These are phyloP conservation scores for Hirtodrosophila trivittata DNA, from an alignment of 2,888 invertebrate species.

Conservation along the genomic window DNA sequence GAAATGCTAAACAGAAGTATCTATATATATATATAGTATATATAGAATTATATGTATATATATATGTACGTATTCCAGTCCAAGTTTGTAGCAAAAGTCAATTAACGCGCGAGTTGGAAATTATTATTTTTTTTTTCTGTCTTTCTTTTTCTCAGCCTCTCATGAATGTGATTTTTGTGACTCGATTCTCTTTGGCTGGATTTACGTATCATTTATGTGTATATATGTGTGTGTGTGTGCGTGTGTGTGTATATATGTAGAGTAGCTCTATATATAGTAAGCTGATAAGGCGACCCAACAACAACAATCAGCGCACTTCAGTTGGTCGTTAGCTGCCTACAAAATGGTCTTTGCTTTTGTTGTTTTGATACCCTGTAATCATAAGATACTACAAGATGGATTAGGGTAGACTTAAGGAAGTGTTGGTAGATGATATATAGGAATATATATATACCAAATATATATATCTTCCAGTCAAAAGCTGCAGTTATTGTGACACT, in stretches of 20 bases:
- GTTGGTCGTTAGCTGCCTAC: conserved; percentile 10
- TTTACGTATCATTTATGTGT: conserved; percentile 30
- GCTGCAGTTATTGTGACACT: too few species aligned
- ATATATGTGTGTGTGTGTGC: conserved; percentile 3
- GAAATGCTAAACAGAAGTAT: conserved; percentile 10
- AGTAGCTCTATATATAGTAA: conserved; percentile 7
- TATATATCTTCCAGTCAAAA: too few species aligned
- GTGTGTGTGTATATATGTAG: conserved; percentile 2
- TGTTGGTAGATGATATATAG: too few species aligned
- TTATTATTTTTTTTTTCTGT: not conserved
- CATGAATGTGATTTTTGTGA: too few species aligned
- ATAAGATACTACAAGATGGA: not conserved
- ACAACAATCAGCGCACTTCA: conserved; percentile 51
- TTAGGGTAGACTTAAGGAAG: not conserved
- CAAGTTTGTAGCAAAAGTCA: conserved; percentile 37
- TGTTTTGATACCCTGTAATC: conserved; percentile 14
- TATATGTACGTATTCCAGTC: not conserved
- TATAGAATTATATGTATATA: not conserved
- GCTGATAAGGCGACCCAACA: conserved; percentile 35
- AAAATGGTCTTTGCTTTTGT: conserved; percentile 16
- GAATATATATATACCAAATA: too few species aligned
- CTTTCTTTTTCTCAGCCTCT: conserved; percentile 10
- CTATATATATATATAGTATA: conserved; percentile 12
- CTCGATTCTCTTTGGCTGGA: conserved; percentile 14
- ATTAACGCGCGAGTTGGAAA: conserved; percentile 35